Evolutionary conservation across 2,113 vertebrate genomes (phyloP).

Genomic region (Lucifuga dentata): DNA sequence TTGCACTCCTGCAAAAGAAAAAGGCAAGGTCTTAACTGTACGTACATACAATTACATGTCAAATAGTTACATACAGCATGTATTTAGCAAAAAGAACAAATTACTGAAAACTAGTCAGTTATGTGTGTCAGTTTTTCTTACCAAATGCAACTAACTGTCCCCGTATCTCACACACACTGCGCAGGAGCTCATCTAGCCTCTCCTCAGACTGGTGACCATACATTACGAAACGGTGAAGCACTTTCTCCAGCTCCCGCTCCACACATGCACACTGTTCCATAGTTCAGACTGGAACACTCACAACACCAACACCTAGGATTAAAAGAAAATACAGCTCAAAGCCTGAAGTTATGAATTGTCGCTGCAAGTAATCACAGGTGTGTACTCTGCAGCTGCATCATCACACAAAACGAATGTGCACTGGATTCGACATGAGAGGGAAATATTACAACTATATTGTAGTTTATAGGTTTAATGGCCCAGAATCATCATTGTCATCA

Average conservation of each 20-base stretch:
- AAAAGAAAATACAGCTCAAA: background rate
- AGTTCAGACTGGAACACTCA: conserved; percentile 61
- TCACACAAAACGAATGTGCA: too few species aligned
- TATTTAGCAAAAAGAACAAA: too few species aligned
- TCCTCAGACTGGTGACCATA: conserved; percentile 91
- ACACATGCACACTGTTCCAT: conserved; percentile 94
- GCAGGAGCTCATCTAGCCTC: conserved; percentile 89
- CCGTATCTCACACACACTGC: conserved; percentile 87
- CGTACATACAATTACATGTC: background rate
- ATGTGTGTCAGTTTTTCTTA: conserved; percentile 57
- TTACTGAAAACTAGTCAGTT: too few species aligned
- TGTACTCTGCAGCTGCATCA: too few species aligned
- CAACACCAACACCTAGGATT: conserved; percentile 50
- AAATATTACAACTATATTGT: too few species aligned
- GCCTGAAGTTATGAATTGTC: background rate
- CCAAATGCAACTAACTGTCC: conserved; percentile 87
- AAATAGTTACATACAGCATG: too few species aligned
- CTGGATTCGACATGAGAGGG: too few species aligned
- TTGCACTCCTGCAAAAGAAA: conserved; percentile 84
- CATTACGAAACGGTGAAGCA: conserved; percentile 90
- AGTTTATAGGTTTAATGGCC: too few species aligned
- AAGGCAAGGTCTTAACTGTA: background rate
- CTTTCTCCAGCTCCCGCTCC: conserved; percentile 92
- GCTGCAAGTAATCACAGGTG: too few species aligned
- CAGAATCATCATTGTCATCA: too few species aligned